These are phyloP conservation scores for Epinotia ramella DNA, from an alignment of 2,888 invertebrate genomes.

Conservation along the genomic window DNA sequence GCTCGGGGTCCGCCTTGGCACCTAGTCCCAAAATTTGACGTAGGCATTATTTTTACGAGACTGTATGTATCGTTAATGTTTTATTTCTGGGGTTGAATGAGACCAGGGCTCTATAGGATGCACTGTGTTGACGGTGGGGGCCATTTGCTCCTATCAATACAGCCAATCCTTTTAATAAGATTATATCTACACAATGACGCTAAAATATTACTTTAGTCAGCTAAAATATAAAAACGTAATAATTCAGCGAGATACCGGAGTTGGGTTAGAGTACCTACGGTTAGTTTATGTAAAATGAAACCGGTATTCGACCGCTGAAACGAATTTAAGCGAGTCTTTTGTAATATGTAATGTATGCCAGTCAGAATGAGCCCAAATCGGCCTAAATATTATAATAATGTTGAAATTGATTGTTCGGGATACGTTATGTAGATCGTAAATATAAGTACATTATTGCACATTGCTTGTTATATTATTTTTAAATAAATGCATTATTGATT, in stretches of 20 bases:
- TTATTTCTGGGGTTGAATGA: background rate
- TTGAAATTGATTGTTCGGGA: conserved; percentile 15
- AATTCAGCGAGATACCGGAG: too few relatives aligned
- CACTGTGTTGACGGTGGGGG: too few relatives aligned
- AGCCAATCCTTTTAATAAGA: background rate
- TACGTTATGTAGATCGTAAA: conserved; percentile 40
- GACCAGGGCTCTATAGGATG: too few relatives aligned
- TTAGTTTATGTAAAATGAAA: background rate
- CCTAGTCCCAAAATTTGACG: too few relatives aligned
- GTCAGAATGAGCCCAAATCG: background rate
- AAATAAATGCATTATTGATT: conserved; percentile 53
- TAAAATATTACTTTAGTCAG: too few relatives aligned
- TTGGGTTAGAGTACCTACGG: too few relatives aligned
- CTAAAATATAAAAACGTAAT: too few relatives aligned
- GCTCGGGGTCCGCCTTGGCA: too few relatives aligned
- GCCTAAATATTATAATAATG: conserved; percentile 32
- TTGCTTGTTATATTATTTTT: conserved; percentile 57
- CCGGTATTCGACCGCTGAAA: too few relatives aligned
- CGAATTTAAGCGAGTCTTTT: background rate
- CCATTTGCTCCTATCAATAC: background rate
- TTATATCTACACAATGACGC: too few relatives aligned
- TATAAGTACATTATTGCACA: conserved; percentile 49
- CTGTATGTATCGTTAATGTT: background rate
- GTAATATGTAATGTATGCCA: conserved; percentile 12
- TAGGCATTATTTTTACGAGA: too few relatives aligned